Percentiles rank a stretch among this genome's conserved stretches.
These are phyloP conservation scores for Cynopterus sphinx DNA, from an alignment of 2,797 vertebrate genomes.

Conservation along the genomic window DNA sequence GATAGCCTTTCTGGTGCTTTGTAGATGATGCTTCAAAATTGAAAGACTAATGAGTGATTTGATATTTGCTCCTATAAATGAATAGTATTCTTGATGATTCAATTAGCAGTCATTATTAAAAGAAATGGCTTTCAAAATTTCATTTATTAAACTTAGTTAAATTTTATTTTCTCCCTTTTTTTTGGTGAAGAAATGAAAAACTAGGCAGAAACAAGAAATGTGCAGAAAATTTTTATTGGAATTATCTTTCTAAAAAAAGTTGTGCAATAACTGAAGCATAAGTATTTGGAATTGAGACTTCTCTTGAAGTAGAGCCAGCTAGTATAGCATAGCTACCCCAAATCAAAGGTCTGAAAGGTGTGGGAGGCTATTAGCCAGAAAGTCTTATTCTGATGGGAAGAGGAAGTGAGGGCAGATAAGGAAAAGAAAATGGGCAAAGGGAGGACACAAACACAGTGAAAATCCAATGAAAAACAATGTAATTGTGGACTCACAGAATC, in stretches of 20 bases:
- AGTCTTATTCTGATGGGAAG: neutral
- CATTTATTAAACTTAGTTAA: neutral
- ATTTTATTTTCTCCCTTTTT: neutral
- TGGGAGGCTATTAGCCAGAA: neutral
- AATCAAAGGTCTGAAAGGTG: neutral
- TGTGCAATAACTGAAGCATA: neutral
- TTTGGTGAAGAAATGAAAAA: constrained; percentile 36
- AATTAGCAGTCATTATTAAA: neutral
- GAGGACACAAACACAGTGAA: neutral
- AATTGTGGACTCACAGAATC: neutral
- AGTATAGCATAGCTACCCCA: neutral
- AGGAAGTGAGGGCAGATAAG: neutral
- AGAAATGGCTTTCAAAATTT: constrained; percentile 6
- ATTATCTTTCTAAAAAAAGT: neutral
- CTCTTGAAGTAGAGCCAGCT: neutral
- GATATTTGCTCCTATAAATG: neutral
- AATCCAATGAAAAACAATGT: neutral
- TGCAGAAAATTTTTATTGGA: neutral
- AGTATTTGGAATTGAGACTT: neutral
- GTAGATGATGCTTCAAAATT: neutral
- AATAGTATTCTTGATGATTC: neutral
- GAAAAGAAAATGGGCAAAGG: neutral
- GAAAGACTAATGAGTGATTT: neutral
- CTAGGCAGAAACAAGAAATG: neutral
- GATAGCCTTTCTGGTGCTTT: neutral